phyloP scores from a whole-genome alignment of 1,140 invertebrate genomes.

The Euglossa dilemma region DNA sequence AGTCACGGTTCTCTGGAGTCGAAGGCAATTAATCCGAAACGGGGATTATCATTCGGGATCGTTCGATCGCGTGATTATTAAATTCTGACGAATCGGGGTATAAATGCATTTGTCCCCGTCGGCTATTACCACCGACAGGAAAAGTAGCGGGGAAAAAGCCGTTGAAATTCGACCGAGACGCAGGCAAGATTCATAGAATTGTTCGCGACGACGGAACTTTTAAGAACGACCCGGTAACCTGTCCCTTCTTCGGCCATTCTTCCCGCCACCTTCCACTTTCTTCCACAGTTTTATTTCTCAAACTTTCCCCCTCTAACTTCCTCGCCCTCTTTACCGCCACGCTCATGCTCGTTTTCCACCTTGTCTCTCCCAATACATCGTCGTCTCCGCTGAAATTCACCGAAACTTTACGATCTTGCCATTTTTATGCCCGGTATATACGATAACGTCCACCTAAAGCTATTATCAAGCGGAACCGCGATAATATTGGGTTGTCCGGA shows the following conservation, averaged over 20 bases:
- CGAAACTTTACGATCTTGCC: background rate
- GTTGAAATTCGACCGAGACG: background rate
- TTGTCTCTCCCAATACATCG: background rate
- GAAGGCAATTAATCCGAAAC: conserved; percentile 24
- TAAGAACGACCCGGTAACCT: conserved; percentile 19
- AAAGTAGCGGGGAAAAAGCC: too few species aligned
- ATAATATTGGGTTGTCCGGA: too few species aligned
- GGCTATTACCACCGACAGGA: conserved; percentile 5
- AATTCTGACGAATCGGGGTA: background rate
- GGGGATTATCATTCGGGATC: conserved; percentile 23
- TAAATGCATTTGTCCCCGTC: conserved; percentile 9
- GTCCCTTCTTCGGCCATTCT: conserved; percentile 34
- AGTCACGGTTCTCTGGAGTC: too few species aligned
- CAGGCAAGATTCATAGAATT: conserved; percentile 26
- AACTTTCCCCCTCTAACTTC: conserved; percentile 27
- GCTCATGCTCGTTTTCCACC: background rate
- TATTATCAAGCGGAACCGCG: too few species aligned
- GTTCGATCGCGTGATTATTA: background rate
- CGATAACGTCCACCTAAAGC: background rate
- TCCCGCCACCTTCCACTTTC: conserved; percentile 27
- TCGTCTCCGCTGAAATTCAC: background rate
- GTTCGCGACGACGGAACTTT: conserved; percentile 16
- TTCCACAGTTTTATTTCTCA: conserved; percentile 4
- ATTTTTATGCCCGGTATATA: background rate
- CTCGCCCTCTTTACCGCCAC: background rate